Base-by-base conservation (phyloP, 2,888 invertebrate species). In the Synergus japonicus region DNA sequence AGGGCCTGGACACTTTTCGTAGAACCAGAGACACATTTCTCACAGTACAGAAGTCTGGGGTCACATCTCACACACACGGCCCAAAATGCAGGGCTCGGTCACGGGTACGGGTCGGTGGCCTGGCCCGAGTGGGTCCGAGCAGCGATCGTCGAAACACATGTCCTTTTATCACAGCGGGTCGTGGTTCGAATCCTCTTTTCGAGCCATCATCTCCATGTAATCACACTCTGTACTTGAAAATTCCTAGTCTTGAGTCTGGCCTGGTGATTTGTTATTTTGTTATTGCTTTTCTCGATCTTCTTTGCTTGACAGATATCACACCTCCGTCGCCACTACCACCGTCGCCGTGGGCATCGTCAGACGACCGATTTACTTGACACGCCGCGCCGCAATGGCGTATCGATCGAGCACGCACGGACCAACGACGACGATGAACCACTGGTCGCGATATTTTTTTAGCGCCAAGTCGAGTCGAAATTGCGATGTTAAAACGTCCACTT, bases 371-470 rank as follows among this genome's bases (percentile, higher is more conserved):
- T 87, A 88, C 86, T 88, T 87, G 87, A 86, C 86, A 89, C 88
- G 88, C 86, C 86, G 89, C 88, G 87, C 87, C 88, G 88, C 87
- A 90, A 89, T 89, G 90, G 90, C 89, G 90, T 91, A 91, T 91
- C 89, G 91, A 91, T 91, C 90, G 90, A 87, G 82, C 85, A 87
- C 88, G 85, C 85, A 87, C 81, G 84, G 78, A 85, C 65, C 80
- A 82, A 82, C 82, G 81, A 79, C 79, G 78, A 83, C 78, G 80
- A 83, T 77, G 86, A 86, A 87, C 87, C 88, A 86, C 87, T 88
- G 85, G 81, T 84, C 82, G 81, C 83, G 83, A 89, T 89, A 87
- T 87, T 87, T 88, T 85, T 87, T 82, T 82, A 85, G 77, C 81
- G 79, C 76, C 46, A 77, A 80, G 78, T 76, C 81, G 73, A 81